Percentiles rank a stretch among this genome's conserved stretches.
Conservation (phyloP, 2,113 vertebrate genomes). For the Fulica atra region DNA sequence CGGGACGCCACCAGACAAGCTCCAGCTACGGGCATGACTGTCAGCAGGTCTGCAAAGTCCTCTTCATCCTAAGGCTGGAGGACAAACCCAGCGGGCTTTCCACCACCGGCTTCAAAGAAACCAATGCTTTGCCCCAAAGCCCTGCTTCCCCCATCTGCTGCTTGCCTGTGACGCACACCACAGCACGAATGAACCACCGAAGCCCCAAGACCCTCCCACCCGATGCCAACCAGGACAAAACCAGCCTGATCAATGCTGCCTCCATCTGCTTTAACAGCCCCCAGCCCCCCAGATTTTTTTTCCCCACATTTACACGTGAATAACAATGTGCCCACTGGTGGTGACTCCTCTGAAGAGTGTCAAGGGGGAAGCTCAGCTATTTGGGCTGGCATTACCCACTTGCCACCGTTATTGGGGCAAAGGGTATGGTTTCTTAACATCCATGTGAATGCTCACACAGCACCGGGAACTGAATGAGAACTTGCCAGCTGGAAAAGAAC, state of each 20-base stretch:
- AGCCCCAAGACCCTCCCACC: background rate
- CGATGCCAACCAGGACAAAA: fast-evolving
- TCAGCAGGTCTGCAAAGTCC: background rate
- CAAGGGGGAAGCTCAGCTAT: background rate
- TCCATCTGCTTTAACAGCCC: background rate
- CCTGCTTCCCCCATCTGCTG: background rate
- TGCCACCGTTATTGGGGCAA: background rate
- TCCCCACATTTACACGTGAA: background rate
- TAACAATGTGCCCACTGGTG: fast-evolving
- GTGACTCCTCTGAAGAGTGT: background rate
- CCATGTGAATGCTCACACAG: background rate
- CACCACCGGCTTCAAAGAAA: background rate
- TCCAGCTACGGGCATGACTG: background rate
- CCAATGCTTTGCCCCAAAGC: background rate
- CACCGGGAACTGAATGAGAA: background rate
- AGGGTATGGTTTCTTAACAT: background rate
- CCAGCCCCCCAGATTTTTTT: too few species aligned
- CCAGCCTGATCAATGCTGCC: fast-evolving
- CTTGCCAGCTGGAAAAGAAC: background rate
- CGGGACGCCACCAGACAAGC: background rate
- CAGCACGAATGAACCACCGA: fast-evolving
- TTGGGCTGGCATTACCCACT: background rate
- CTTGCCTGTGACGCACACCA: fast-evolving
- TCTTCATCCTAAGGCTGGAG: fast-evolving
- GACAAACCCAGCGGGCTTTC: background rate